Base-by-base conservation (phyloP, 2,113 vertebrate species). In the Saguinus midas region DNA sequence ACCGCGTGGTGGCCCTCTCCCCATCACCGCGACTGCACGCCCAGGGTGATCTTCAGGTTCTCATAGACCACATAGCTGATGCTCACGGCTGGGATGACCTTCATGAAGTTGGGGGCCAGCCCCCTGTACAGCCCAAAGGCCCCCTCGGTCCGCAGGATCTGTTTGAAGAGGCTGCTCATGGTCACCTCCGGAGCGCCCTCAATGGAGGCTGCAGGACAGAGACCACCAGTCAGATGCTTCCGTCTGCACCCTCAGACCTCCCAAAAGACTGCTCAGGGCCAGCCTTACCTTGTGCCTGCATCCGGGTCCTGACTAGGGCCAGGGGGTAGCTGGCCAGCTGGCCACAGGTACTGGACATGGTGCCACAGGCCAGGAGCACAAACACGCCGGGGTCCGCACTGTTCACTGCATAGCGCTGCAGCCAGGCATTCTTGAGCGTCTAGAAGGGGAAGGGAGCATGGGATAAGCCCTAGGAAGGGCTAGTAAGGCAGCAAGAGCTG, bases 11-110 rank as follows among this genome's bases (percentile, higher is more conserved):
- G 1, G 4, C 66, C 72, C 35, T 76, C 78, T 52, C 37, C 94
- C 91, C 76, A 96, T 99, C 99, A 99, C 98, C 99, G 99, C 0
- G 99, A 99, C 97, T 99, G 99, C 90, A 99, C 99, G 0, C 99
- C 99, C 95, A 99, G 98, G 0, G 98, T 98, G 96, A 99, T 98
- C 98, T 99, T 99, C 95, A 99, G 98, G 98, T 99, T 99, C 94
- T 99, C 99, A 3, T 99, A 99, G 1, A 99, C 99, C 98, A 99
- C 99, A 0, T 99, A 99, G 98, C 99, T 99, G 98, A 99, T 99
- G 99, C 99, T 99, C 35, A 99, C 99, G 0, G 99, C 99, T 0
- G 99, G 99, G 79, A 99, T 99, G 98, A 99, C 99, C 98, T 99
- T 99, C 99, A 99, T 99, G 57, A 99, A 99, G 98, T 99, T 99